These are phyloP conservation scores for Vanessa cardui DNA, from an alignment of 2,888 invertebrate genomes.

Conservation along the genomic window DNA sequence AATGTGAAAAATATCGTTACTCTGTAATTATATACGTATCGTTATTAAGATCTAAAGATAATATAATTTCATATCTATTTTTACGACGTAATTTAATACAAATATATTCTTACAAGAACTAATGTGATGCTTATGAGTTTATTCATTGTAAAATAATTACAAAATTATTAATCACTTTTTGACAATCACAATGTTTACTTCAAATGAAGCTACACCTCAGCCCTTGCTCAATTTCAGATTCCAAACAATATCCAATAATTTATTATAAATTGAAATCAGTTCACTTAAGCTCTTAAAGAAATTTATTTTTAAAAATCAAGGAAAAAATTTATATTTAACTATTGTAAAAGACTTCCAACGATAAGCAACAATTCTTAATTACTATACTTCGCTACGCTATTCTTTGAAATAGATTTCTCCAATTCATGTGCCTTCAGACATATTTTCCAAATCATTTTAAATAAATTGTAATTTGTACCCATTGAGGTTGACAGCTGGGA, in stretches of 20 bases:
- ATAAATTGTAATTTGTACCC: constrained; percentile 27
- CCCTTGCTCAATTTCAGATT: background rate
- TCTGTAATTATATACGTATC: too few species aligned
- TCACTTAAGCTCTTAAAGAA: background rate
- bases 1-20: too few species aligned
- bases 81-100: too few species aligned
- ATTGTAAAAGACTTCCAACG: constrained; percentile 8
- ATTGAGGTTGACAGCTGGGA: background rate
- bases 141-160: too few species aligned
- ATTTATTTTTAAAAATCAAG: background rate
- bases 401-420: constrained; percentile 30
- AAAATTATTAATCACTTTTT: too few species aligned
- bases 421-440: constrained; percentile 33
- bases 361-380: constrained; percentile 27
- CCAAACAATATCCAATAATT: background rate
- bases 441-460: constrained; percentile 27
- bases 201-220: background rate
- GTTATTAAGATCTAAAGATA: too few species aligned
- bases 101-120: too few species aligned
- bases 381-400: constrained; percentile 18
- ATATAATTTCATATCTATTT: too few species aligned
- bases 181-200: background rate
- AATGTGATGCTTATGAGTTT: too few species aligned
- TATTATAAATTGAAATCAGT: background rate
- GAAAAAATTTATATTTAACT: constrained; percentile 8